These are phyloP conservation scores for Carollia perspicillata DNA, from an alignment of 2,113 vertebrate species.

Conservation along the genomic window DNA sequence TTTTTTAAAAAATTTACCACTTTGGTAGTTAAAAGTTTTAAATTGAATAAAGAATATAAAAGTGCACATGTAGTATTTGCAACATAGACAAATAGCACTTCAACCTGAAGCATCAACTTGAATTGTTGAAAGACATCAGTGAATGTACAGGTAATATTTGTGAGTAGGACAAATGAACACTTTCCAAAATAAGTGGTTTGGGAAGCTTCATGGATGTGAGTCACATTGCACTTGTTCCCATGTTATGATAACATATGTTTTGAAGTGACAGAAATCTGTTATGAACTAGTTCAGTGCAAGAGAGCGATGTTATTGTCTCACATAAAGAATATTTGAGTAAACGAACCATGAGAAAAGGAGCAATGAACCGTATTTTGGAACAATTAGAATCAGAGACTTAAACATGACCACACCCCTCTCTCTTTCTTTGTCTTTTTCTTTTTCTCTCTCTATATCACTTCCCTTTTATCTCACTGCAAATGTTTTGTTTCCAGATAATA, in stretches of 20 bases:
- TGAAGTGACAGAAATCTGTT: background rate
- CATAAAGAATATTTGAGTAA: background rate
- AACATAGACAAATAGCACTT: background rate
- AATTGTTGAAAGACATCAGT: background rate
- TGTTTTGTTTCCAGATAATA: background rate
- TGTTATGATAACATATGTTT: background rate
- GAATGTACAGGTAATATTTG: background rate
- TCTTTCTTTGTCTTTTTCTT: background rate
- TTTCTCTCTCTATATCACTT: background rate
- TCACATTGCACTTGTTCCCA: background rate
- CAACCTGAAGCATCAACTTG: background rate
- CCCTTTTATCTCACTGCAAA: background rate
- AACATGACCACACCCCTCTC: background rate
- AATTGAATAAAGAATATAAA: background rate
- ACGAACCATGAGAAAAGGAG: background rate
- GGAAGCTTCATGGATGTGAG: background rate
- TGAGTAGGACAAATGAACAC: background rate
- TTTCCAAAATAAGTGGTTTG: conserved; percentile 17
- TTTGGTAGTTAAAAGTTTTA: background rate
- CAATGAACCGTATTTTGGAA: background rate
- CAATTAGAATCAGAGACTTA: background rate
- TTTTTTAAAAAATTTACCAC: background rate
- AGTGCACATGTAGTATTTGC: background rate
- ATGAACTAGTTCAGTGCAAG: background rate
- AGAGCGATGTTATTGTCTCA: background rate